Evolutionary conservation across 2,797 vertebrate species (phyloP).

Genomic region (Oreochromis mossambicus): DNA sequence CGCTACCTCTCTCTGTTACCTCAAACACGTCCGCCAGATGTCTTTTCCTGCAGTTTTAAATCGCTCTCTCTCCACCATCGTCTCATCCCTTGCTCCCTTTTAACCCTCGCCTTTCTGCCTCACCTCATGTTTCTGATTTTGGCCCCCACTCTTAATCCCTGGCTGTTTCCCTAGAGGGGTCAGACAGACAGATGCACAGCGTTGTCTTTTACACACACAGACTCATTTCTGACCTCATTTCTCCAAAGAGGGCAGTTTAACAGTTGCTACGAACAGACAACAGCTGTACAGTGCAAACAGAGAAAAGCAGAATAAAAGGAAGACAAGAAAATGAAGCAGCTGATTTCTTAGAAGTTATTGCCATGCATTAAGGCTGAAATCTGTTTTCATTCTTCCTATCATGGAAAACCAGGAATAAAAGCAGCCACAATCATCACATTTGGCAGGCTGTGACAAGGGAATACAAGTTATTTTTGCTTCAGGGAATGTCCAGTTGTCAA

Average conservation of each 20-base stretch:
- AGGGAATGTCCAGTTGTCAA: not conserved
- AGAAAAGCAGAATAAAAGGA: not conserved
- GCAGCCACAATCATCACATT: not conserved
- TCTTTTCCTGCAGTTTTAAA: slow-evolving; percentile 22
- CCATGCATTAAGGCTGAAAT: not conserved
- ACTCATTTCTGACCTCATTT: slow-evolving; percentile 47
- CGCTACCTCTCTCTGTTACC: not conserved
- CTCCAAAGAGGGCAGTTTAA: slow-evolving; percentile 29
- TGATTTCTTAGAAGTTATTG: not conserved
- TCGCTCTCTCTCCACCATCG: not conserved
- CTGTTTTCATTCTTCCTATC: not conserved
- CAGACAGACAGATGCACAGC: slow-evolving; percentile 54
- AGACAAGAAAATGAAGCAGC: not conserved
- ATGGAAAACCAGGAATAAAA: not conserved
- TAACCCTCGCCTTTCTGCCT: slow-evolving; percentile 33
- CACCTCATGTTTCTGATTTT: slow-evolving; percentile 29
- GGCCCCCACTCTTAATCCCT: not conserved
- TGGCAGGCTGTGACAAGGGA: not conserved
- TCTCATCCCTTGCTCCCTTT: slow-evolving; percentile 26
- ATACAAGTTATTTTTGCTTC: not conserved
- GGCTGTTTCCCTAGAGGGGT: slow-evolving; percentile 38
- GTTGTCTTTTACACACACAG: not conserved
- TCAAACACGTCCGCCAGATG: slow-evolving; percentile 48
- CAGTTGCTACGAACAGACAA: slow-evolving; percentile 21
- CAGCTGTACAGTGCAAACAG: slow-evolving; percentile 34